Evolutionary conservation across 2,888 invertebrate genomes (phyloP), one percentile per base, ranked within the genome.

Genomic region (Ceraclea dissimilis): DNA sequence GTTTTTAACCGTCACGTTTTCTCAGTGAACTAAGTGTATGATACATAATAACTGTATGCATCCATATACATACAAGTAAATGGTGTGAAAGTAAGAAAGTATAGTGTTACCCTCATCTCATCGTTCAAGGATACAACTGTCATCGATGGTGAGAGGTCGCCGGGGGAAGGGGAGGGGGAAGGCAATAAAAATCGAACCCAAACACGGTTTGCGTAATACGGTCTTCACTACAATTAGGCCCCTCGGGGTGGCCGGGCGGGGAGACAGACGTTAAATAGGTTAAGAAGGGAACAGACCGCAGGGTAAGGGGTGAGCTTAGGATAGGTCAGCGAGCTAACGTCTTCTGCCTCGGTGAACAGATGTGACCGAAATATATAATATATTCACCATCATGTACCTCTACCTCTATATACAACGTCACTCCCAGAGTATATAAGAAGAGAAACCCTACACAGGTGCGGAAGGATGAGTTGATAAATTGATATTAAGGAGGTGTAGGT

Each of bases 291-390:
- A 26, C 49, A 43, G 49, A 43, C 53, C 34, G 49, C 56, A 56
- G 49, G 55, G 56, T 51, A 34, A 52, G 58, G 58, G 26, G 26
- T 26, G 60, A 56, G 57, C 56, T 63, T 58, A 63, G 63, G 62
- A 60, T 63, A 62, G 63, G 62, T 62, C 61, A 60, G 61, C 61
- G 62, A 66, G 63, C 67, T 66, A 67, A 69, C 69, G 69, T 69
- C 68, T 68, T 68, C 66, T 61, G 61, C 61, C 60, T 67, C 67
- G 67, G 66, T 51, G 58, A 58, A 66, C 67, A 69, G 68, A 69
- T 68, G 70, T 70, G 70, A 71, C 70, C 70, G 70, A 70, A 70
- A 69, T 70, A 69, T 68, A 70, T 69, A 71, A 13, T 26, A 26
- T 13, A 47, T 47, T 4, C 18, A 47, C 47, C 26, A 26, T 10